These are phyloP conservation scores for Toxostoma redivivum DNA, from an alignment of 2,113 vertebrate genomes.

Conservation along the genomic window DNA sequence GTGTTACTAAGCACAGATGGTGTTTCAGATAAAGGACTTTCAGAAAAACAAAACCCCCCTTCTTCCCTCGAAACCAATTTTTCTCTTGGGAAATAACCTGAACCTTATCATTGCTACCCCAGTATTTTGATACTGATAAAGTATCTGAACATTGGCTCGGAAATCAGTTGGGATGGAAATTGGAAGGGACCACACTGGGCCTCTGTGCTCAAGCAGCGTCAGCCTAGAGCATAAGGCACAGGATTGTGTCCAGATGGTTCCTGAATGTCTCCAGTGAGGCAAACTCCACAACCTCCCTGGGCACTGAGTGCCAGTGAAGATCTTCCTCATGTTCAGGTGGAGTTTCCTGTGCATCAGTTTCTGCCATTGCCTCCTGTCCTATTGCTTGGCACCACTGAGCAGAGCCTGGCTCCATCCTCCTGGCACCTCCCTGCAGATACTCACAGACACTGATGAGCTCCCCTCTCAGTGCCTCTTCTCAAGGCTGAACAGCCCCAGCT, in stretches of 20 bases:
- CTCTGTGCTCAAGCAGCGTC: background rate
- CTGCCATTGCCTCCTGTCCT: background rate
- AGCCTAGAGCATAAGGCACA: background rate
- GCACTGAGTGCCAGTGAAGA: background rate
- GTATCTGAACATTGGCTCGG: background rate
- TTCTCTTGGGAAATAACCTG: background rate
- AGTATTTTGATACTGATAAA: background rate
- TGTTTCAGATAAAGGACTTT: background rate
- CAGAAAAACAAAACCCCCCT: background rate
- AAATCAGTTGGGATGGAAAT: background rate
- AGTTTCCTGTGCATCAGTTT: background rate
- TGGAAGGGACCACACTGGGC: background rate
- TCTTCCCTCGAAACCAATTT: background rate
- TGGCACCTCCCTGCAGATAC: background rate
- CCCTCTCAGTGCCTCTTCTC: background rate
- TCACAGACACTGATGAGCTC: background rate
- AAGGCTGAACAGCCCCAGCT: background rate
- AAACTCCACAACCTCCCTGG: background rate
- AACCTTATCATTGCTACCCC: background rate
- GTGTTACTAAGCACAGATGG: fast-evolving
- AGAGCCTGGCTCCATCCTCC: background rate
- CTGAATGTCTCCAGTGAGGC: background rate
- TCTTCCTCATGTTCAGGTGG: background rate
- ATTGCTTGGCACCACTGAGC: background rate
- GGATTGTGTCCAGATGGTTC: background rate